phyloP scores from a whole-genome alignment of 2,888 invertebrate genomes.

The Pristionchus maxplancki region DNA sequence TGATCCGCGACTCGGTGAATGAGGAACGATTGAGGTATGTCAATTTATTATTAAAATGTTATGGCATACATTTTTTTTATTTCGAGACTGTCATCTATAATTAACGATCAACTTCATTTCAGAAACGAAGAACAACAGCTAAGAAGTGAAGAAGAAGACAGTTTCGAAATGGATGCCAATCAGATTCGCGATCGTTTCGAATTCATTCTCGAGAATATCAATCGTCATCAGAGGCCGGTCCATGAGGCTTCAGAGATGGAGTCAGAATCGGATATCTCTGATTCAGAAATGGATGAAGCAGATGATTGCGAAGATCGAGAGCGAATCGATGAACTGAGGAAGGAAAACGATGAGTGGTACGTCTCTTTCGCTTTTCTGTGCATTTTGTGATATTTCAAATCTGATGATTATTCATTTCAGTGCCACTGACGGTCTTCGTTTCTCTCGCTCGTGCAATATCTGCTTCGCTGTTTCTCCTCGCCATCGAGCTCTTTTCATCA shows the following conservation, averaged over 20 bases:
- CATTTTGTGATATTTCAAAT: background rate
- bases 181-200: no score
- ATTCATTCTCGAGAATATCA: background rate
- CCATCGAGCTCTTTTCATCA: background rate
- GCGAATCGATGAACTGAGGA: background rate
- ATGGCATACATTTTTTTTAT: no score
- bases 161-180: no score
- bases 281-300: background rate
- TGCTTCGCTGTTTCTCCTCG: background rate
- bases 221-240: background rate
- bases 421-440: background rate
- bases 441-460: background rate
- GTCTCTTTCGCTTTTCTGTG: background rate
- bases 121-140: no score
- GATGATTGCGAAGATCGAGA: background rate
- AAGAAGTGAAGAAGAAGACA: no score
- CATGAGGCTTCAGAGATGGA: background rate
- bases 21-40: no score
- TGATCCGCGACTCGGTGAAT: no score
- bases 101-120: no score
- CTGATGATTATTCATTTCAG: background rate
- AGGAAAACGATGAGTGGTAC: background rate
- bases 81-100: no score
- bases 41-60: no score
- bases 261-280: background rate